Percentiles rank a stretch among this genome's conserved stretches.
Conservation (phyloP, 2,888 invertebrate species). For the Hipparchia semele region DNA sequence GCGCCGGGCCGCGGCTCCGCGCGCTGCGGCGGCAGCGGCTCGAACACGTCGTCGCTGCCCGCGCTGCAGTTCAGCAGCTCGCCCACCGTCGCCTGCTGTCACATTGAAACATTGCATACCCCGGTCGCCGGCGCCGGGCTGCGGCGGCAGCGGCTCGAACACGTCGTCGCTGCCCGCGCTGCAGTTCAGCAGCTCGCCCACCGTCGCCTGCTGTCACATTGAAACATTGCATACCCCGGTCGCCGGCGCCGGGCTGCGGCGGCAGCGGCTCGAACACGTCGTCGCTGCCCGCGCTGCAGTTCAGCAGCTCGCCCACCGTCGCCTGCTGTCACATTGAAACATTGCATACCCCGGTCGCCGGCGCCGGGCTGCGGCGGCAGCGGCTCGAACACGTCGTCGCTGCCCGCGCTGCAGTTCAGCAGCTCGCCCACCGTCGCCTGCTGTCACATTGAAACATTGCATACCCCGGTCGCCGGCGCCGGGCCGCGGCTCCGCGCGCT, state of each 20-base stretch:
- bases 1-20: background rate
- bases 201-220: slow-evolving; percentile 68
- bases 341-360: background rate
- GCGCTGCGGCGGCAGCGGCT: slow-evolving; percentile 47
- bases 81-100: slow-evolving; percentile 80
- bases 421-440: slow-evolving; percentile 85
- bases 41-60: slow-evolving; percentile 89
- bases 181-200: slow-evolving; percentile 87
- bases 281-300: slow-evolving; percentile 88
- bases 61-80: slow-evolving; percentile 88
- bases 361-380: slow-evolving; percentile 40
- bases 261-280: slow-evolving; percentile 83
- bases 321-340: slow-evolving; percentile 53
- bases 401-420: slow-evolving; percentile 87
- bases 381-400: slow-evolving; percentile 87
- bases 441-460: slow-evolving; percentile 43
- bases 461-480: too few species aligned
- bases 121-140: slow-evolving; percentile 15
- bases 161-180: slow-evolving; percentile 89
- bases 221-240: background rate
- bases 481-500: slow-evolving; percentile 12
- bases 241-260: slow-evolving; percentile 25
- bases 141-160: slow-evolving; percentile 69
- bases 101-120: background rate
- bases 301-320: slow-evolving; percentile 86